Evolutionary conservation across 2,888 invertebrate species (phyloP).

Genomic region (Cinara cedri): DNA sequence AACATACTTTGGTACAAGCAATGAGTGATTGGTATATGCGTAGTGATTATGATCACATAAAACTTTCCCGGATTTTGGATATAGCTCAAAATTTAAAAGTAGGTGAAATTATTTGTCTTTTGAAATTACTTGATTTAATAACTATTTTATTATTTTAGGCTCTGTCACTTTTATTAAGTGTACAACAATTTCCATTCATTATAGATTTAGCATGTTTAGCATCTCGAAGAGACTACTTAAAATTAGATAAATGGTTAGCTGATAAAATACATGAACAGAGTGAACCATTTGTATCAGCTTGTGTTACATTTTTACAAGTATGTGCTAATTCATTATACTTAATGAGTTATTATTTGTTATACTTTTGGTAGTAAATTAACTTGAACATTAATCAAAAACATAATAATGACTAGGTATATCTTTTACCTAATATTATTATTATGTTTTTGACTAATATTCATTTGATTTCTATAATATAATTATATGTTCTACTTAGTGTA

Average conservation of each 20-base stretch:
- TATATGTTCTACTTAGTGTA: too few relatives aligned
- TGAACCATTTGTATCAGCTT: slow-evolving; percentile 82
- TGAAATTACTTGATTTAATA: neutral
- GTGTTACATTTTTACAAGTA: slow-evolving; percentile 82
- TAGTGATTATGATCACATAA: slow-evolving; percentile 90
- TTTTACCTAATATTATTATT: slow-evolving; percentile 51
- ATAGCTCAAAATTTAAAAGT: slow-evolving; percentile 87
- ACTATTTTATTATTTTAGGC: slow-evolving; percentile 67
- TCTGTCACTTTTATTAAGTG: slow-evolving; percentile 86
- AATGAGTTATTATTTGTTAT: neutral
- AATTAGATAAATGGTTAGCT: slow-evolving; percentile 96
- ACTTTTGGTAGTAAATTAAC: neutral
- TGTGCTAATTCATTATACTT: neutral
- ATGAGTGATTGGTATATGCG: slow-evolving; percentile 97
- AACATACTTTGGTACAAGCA: slow-evolving; percentile 88
- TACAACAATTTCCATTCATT: slow-evolving; percentile 91
- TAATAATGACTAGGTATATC: too few relatives aligned
- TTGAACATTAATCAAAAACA: too few relatives aligned
- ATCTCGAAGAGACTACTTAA: slow-evolving; percentile 93
- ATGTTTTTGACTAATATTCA: too few relatives aligned
- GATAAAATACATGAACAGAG: slow-evolving; percentile 97
- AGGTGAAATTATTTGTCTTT: slow-evolving; percentile 6
- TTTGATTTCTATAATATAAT: too few relatives aligned
- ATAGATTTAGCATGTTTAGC: slow-evolving; percentile 98
- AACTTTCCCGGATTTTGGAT: slow-evolving; percentile 92